Evolutionary conservation across 2,113 vertebrate species (phyloP).

Genomic region (Odontophorus gujanensis): DNA sequence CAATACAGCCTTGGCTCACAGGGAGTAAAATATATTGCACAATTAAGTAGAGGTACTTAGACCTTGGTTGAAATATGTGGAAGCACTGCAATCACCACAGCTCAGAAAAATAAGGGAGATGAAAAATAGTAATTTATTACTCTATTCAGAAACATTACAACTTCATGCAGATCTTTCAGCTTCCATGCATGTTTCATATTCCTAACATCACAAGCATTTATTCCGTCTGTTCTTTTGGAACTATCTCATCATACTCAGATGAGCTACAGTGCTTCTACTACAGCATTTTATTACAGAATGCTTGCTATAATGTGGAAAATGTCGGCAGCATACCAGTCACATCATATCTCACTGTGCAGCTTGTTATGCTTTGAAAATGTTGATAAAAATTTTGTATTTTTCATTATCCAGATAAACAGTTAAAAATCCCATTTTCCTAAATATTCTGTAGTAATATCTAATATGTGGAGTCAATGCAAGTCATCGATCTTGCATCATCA

Average conservation of each 20-base stretch:
- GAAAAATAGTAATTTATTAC: background rate
- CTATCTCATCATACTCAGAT: background rate
- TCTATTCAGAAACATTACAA: background rate
- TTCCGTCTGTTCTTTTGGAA: background rate
- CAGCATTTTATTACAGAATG: background rate
- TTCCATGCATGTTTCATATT: background rate
- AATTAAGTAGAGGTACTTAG: background rate
- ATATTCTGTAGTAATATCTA: background rate
- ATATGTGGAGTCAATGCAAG: background rate
- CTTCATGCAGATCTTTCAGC: background rate
- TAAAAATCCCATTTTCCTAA: background rate
- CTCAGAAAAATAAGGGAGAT: background rate
- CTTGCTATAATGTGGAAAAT: background rate
- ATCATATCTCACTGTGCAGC: background rate
- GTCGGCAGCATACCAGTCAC: background rate
- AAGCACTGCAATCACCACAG: fast-evolving
- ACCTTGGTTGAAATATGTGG: background rate
- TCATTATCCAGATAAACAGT: background rate
- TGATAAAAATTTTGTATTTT: background rate
- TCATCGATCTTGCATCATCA: background rate
- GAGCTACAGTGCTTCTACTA: background rate
- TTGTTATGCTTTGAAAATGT: background rate
- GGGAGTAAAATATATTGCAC: background rate
- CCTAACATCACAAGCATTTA: background rate
- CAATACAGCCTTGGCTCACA: background rate